These are phyloP conservation scores for Acromyrmex echinatior DNA, from an alignment of 1,140 invertebrate genomes.

Conservation along the genomic window DNA sequence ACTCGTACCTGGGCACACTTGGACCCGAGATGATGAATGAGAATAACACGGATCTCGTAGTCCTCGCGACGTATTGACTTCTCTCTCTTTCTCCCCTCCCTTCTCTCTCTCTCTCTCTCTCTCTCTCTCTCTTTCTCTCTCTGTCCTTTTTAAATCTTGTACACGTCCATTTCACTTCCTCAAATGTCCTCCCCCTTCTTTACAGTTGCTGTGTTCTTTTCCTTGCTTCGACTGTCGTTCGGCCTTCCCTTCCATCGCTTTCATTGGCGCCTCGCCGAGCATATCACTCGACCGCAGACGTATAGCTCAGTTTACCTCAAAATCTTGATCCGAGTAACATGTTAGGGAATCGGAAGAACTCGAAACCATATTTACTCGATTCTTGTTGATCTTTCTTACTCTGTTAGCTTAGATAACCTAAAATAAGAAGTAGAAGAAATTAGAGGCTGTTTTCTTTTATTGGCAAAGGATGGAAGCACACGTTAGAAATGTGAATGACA, in stretches of 20 bases:
- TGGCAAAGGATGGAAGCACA: conserved; percentile 33
- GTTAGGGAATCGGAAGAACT: background rate
- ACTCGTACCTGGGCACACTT: conserved; percentile 61
- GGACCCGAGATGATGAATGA: conserved; percentile 66
- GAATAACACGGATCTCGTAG: conserved; percentile 57
- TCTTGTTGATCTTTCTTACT: background rate
- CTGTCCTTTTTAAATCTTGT: background rate
- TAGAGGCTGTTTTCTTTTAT: background rate
- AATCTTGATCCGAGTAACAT: conserved; percentile 65
- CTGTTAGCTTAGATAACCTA: no score
- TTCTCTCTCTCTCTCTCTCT: background rate
- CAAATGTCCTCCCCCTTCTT: background rate
- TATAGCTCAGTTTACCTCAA: conserved; percentile 73
- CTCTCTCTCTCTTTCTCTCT: background rate
- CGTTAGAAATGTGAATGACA: conserved; percentile 46
- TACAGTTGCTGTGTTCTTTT: conserved; percentile 1
- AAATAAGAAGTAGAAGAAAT: background rate
- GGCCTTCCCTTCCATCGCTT: conserved; percentile 57
- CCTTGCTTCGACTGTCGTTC: conserved; percentile 51
- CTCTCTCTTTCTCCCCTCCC: conserved; percentile 2
- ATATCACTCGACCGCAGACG: conserved; percentile 62
- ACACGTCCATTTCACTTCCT: conserved; percentile 52
- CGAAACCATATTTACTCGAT: background rate
- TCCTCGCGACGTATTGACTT: conserved; percentile 28
- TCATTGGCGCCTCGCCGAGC: conserved; percentile 57